These are phyloP conservation scores for Phyllotreta striolata DNA, from an alignment of 2,888 invertebrate genomes.

Conservation along the genomic window DNA sequence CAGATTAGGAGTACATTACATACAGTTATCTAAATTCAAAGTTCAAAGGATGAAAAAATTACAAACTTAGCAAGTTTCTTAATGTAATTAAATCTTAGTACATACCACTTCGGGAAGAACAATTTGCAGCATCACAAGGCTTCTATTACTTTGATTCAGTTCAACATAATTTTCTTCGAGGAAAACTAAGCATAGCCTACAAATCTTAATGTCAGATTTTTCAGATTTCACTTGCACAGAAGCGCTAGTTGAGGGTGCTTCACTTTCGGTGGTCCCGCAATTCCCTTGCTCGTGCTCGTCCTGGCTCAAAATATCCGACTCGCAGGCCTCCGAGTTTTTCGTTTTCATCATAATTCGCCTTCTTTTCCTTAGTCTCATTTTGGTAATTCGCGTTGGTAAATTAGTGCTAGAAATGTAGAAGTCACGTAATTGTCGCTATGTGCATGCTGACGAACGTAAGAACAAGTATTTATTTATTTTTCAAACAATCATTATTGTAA, in stretches of 20 bases:
- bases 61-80: neutral
- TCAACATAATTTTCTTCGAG: constrained; percentile 37
- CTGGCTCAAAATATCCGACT: neutral
- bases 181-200: constrained; percentile 42
- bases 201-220: constrained; percentile 36
- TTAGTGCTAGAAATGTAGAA: too few relatives aligned
- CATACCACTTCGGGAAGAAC: constrained; percentile 43
- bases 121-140: constrained; percentile 42
- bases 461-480: too few relatives aligned
- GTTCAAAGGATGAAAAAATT: neutral
- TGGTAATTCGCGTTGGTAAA: neutral
- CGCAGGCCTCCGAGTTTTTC: constrained; percentile 6
- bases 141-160: constrained; percentile 25
- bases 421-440: too few relatives aligned
- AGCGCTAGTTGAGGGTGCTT: constrained; percentile 28
- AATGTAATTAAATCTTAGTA: neutral
- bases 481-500: too few relatives aligned
- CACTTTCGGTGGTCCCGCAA: neutral
- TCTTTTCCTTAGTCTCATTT: constrained; percentile 31
- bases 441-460: too few relatives aligned
- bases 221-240: constrained; percentile 24
- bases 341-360: constrained; percentile 31
- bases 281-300: neutral
- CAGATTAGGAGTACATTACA: too few relatives aligned
- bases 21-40: neutral